Conservation (phyloP, 1,140 invertebrate species). For the Drosophila repletoides region DNA sequence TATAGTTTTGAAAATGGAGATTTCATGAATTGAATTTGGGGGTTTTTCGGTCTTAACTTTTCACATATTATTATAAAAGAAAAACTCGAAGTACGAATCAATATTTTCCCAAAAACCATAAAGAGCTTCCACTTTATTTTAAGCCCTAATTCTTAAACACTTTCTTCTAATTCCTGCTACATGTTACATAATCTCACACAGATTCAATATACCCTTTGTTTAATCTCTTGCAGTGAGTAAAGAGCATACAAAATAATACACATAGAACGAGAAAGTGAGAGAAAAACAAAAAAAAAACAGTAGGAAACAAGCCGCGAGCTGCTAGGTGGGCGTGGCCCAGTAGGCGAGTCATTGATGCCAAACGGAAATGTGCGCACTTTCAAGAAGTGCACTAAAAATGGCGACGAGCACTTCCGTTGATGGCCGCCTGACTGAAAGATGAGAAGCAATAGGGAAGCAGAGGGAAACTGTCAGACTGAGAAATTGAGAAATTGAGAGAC, state of each 20-base stretch:
- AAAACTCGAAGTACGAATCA: no score
- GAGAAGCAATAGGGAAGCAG: constrained; percentile 8
- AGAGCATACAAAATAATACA: neutral
- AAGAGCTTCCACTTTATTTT: no score
- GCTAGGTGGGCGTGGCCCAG: constrained; percentile 8
- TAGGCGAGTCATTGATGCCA: constrained; percentile 74
- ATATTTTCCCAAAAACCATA: no score
- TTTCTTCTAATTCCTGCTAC: no score
- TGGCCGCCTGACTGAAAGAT: constrained; percentile 44
- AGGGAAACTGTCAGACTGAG: constrained; percentile 7
- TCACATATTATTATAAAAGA: no score
- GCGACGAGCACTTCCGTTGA: constrained; percentile 77
- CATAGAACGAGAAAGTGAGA: neutral
- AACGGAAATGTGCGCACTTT: constrained; percentile 80
- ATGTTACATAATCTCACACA: neutral
- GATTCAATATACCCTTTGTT: neutral
- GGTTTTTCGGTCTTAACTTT: no score
- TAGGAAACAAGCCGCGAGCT: neutral
- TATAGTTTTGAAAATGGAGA: no score
- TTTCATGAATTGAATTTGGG: no score
- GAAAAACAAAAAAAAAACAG: neutral
- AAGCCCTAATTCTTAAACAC: no score
- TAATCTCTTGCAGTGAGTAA: no score
- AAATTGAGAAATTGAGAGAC: no score
- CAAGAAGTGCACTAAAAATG: constrained; percentile 80